Evolutionary conservation across 2,797 vertebrate genomes (phyloP).

Genomic region (Aratinga solstitialis): DNA sequence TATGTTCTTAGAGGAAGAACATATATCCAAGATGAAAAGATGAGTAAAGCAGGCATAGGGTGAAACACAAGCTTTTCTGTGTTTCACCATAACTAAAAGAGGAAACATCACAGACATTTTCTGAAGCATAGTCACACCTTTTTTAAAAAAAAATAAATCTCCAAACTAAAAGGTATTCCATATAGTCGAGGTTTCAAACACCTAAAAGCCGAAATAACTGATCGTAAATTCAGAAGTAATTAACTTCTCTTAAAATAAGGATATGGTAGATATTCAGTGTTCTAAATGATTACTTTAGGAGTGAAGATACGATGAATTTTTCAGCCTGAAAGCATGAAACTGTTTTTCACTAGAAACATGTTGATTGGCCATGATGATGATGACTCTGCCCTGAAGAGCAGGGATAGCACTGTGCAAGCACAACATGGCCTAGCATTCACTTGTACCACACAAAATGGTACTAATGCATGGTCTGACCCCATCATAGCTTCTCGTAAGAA

Average conservation of each 20-base stretch:
- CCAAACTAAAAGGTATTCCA: background rate
- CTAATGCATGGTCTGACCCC: background rate
- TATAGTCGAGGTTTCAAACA: background rate
- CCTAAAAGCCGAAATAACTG: background rate
- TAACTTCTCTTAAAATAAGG: background rate
- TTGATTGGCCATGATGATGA: background rate
- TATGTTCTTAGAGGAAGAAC: background rate
- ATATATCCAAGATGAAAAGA: background rate
- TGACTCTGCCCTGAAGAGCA: background rate
- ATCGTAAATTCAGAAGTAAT: background rate
- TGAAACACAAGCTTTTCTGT: background rate
- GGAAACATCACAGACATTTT: background rate
- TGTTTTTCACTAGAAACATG: background rate
- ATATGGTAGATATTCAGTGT: background rate
- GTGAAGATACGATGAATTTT: background rate
- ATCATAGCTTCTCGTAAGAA: background rate
- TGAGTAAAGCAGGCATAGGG: background rate
- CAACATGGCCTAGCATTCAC: background rate
- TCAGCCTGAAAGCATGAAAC: background rate
- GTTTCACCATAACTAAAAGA: background rate
- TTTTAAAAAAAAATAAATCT: background rate
- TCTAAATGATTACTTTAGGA: background rate
- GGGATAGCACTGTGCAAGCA: background rate
- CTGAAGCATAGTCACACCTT: background rate
- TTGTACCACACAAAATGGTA: background rate